phyloP scores from a whole-genome alignment of 2,797 vertebrate genomes.

The Lacerta viridis region DNA sequence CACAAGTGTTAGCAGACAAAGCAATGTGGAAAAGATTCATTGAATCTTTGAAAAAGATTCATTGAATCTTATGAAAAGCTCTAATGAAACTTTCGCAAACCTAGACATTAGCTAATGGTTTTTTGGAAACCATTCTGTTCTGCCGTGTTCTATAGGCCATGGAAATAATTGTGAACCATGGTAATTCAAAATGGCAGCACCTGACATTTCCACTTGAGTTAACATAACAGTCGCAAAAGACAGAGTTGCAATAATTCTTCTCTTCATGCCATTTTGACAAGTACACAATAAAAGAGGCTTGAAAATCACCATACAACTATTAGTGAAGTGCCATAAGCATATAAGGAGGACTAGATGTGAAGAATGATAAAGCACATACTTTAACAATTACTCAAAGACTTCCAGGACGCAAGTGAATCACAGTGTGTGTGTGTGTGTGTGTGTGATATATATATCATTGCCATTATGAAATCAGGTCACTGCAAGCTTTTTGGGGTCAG shows the following conservation, averaged over 20 bases:
- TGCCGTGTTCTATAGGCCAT: background rate
- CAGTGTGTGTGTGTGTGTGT: background rate
- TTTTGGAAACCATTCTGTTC: background rate
- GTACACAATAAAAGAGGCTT: constrained; percentile 2
- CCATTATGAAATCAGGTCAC: constrained; percentile 16
- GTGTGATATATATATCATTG: background rate
- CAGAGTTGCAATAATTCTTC: background rate
- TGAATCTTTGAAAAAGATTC: too few species aligned
- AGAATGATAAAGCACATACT: background rate
- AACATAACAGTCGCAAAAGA: background rate
- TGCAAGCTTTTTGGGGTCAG: background rate
- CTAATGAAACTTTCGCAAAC: background rate
- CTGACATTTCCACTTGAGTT: background rate
- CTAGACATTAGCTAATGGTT: background rate
- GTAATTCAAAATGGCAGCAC: background rate
- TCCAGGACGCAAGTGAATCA: constrained; percentile 40
- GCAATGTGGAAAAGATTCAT: too few species aligned
- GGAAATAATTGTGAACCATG: background rate
- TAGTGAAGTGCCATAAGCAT: background rate
- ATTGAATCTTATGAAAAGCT: too few species aligned
- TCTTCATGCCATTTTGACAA: constrained; percentile 9
- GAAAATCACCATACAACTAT: background rate
- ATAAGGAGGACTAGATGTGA: background rate
- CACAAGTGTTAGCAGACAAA: too few species aligned
- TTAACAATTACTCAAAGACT: constrained; percentile 15